Evolutionary conservation across 2,888 invertebrate genomes (phyloP).

Genomic region (Eilema griseolum): DNA sequence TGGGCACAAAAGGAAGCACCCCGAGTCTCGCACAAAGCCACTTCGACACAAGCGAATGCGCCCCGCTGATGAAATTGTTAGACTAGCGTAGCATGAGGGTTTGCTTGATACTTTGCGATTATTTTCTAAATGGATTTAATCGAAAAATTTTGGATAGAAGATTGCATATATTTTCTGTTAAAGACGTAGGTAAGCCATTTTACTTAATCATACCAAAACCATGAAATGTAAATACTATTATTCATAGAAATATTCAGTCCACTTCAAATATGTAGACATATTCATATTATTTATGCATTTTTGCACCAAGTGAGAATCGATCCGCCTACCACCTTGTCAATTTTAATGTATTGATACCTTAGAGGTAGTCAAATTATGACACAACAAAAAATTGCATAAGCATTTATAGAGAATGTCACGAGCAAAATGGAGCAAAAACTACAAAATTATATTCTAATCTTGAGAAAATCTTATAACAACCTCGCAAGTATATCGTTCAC

Average conservation of each 20-base stretch:
- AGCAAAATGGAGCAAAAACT: neutral
- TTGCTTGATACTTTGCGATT: neutral
- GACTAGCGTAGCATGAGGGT: conserved; percentile 16
- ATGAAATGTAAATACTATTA: too few relatives aligned
- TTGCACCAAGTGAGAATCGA: too few relatives aligned
- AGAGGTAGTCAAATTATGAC: too few relatives aligned
- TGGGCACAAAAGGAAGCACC: conserved; percentile 54
- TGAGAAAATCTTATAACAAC: neutral
- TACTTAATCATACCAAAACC: too few relatives aligned
- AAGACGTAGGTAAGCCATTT: too few relatives aligned
- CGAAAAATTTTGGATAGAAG: neutral
- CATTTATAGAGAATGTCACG: too few relatives aligned
- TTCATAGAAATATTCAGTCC: too few relatives aligned
- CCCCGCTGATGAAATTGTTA: conserved; percentile 27
- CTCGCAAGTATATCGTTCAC: neutral
- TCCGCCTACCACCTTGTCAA: too few relatives aligned
- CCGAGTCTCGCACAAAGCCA: conserved; percentile 42
- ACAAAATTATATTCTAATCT: neutral
- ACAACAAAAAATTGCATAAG: too few relatives aligned
- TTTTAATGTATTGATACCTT: too few relatives aligned
- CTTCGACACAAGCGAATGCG: conserved; percentile 43
- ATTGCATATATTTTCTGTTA: neutral
- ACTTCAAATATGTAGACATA: too few relatives aligned
- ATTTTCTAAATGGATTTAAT: neutral
- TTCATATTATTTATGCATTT: too few relatives aligned